Percentiles rank a stretch among this genome's conserved stretches.
These are phyloP conservation scores for Scomber colias DNA, from an alignment of 2,113 vertebrate species.

Conservation along the genomic window DNA sequence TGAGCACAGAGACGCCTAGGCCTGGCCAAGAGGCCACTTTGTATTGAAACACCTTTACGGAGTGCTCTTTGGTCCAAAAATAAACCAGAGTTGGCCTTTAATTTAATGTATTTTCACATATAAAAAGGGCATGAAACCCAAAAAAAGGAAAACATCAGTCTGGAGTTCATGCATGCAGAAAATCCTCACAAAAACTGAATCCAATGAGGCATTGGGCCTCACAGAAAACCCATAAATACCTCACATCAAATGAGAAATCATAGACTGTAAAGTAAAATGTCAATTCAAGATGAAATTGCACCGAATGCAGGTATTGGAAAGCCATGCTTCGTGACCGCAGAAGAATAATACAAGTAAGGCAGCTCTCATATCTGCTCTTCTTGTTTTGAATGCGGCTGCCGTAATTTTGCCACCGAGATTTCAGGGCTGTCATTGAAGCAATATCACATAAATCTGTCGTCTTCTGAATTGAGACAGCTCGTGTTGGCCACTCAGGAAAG, in stretches of 20 bases:
- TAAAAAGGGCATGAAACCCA: not conserved
- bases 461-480: slow-evolving; percentile 52
- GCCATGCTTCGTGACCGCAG: slow-evolving; percentile 3
- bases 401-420: slow-evolving; percentile 38
- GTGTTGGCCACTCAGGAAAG: slow-evolving; percentile 51
- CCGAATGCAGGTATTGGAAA: not conserved
- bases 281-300: not conserved
- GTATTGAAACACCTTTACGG: slow-evolving; percentile 52
- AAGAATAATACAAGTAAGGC: not conserved
- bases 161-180: not conserved
- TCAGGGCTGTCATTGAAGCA: slow-evolving; percentile 34
- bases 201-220: not conserved
- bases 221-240: not conserved
- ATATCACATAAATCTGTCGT: slow-evolving; percentile 57
- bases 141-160: not conserved
- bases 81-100: slow-evolving; percentile 8
- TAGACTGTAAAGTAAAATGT: not conserved
- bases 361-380: not conserved
- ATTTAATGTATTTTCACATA: slow-evolving; percentile 10
- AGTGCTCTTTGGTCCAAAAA: slow-evolving; percentile 23
- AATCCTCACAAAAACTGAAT: not conserved
- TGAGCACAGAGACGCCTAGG: slow-evolving; percentile 45
- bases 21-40: slow-evolving; percentile 44
- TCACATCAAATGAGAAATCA: not conserved
- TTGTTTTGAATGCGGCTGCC: slow-evolving; percentile 25